A percentile compares a stretch with the other conserved stretches of the same genome.
Evolutionary conservation across 2,797 vertebrate species (phyloP).

Genomic region (Pelodytes ibericus): DNA sequence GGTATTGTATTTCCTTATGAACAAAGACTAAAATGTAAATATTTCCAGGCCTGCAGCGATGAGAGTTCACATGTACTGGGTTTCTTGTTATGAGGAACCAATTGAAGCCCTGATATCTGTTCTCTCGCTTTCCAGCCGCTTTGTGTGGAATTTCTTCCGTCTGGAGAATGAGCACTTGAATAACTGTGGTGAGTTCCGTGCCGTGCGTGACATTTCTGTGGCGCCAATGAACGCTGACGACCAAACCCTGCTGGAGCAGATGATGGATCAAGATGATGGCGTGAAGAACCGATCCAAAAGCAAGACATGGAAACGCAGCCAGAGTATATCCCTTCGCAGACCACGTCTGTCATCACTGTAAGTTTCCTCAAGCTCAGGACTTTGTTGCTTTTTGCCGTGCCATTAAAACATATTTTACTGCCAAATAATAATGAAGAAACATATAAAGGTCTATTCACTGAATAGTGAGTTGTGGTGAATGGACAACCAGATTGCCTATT

Average conservation of each 20-base stretch:
- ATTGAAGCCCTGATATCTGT: too few relatives aligned
- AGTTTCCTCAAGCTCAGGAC: too few relatives aligned
- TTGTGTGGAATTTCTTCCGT: constrained; percentile 99
- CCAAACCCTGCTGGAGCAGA: constrained; percentile 94
- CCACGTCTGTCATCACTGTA: constrained; percentile 92
- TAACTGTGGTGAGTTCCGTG: constrained; percentile 97
- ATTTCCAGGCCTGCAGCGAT: too few relatives aligned
- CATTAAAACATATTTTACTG: too few relatives aligned
- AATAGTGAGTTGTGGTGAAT: too few relatives aligned
- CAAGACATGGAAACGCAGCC: constrained; percentile 92
- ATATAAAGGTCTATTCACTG: too few relatives aligned
- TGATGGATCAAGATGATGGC: constrained; percentile 98
- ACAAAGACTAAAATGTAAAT: too few relatives aligned
- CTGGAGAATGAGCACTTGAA: constrained; percentile 98
- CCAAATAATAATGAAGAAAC: too few relatives aligned
- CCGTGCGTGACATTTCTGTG: constrained; percentile 94
- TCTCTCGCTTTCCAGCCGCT: constrained; percentile 75
- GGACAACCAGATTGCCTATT: too few relatives aligned
- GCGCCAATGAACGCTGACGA: constrained; percentile 93
- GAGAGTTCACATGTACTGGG: too few relatives aligned
- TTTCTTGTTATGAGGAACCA: not conserved
- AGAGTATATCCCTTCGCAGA: constrained; percentile 89
- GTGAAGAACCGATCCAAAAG: constrained; percentile 94
- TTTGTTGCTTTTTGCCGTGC: too few relatives aligned
- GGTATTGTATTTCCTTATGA: too few relatives aligned